phyloP scores from a whole-genome alignment of 2,797 vertebrate genomes.

The Gymnoscopelus braueri region DNA sequence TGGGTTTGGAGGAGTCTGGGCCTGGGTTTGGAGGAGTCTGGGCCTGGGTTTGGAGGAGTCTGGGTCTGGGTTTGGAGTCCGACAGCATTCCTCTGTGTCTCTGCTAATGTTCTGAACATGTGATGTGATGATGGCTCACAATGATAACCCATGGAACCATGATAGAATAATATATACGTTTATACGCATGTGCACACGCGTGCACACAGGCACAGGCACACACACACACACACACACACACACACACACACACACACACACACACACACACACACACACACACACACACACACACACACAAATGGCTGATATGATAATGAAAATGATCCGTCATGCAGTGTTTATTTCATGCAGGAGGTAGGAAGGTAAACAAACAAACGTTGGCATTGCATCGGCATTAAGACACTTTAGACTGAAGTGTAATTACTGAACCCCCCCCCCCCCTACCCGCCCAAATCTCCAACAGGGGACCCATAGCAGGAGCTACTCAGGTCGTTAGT shows the following conservation, averaged over 20 bases:
- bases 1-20: too few species aligned
- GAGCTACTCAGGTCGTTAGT: slow-evolving; percentile 69
- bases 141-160: too few species aligned
- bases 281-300: too few species aligned
- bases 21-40: too few species aligned
- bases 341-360: slow-evolving; percentile 47
- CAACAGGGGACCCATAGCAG: slow-evolving; percentile 74
- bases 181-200: slow-evolving; percentile 12
- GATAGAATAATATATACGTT: too few species aligned
- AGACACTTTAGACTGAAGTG: slow-evolving; percentile 78
- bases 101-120: too few species aligned
- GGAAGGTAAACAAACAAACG: slow-evolving; percentile 77
- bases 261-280: slow-evolving; percentile 19
- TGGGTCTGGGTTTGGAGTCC: too few species aligned
- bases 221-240: slow-evolving; percentile 16
- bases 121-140: too few species aligned
- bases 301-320: slow-evolving; percentile 47
- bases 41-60: too few species aligned
- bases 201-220: slow-evolving; percentile 6
- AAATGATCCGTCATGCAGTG: slow-evolving; percentile 58
- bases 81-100: too few species aligned
- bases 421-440: slow-evolving; percentile 70
- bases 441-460: slow-evolving; percentile 53
- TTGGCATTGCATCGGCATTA: slow-evolving; percentile 62
- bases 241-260: slow-evolving; percentile 12